Percentiles rank a stretch among this genome's conserved stretches.
Evolutionary conservation across 2,797 vertebrate genomes (phyloP).

Genomic region (Anas acuta): DNA sequence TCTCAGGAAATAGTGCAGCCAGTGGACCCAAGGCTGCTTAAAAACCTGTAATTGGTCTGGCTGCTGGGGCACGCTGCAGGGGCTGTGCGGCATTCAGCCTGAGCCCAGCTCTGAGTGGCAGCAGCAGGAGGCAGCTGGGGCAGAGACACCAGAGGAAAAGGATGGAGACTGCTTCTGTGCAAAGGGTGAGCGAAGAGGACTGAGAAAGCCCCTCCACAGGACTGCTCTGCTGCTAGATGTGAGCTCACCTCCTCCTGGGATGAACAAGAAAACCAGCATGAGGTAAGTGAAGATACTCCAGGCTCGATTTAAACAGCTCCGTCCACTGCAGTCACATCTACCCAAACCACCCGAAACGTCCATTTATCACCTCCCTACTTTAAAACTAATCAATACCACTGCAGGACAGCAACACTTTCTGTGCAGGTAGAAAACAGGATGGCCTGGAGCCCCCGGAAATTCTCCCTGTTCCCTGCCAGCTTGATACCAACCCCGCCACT

Average conservation of each 20-base stretch:
- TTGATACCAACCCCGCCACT: not conserved
- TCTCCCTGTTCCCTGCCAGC: not conserved
- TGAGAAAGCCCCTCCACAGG: not conserved
- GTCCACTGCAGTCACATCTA: conserved; percentile 18
- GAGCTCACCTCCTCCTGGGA: not conserved
- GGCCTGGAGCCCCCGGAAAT: conserved; percentile 5
- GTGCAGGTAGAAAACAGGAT: conserved; percentile 29
- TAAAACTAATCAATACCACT: conserved; percentile 47
- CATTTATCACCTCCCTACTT: conserved; percentile 56
- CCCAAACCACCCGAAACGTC: conserved; percentile 34
- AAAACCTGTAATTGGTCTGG: not conserved
- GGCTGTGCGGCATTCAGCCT: not conserved
- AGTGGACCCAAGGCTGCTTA: not conserved
- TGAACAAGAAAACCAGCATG: not conserved
- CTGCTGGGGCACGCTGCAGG: not conserved
- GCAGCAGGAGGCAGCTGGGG: not conserved
- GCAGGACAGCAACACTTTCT: conserved; percentile 1
- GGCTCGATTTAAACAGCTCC: not conserved
- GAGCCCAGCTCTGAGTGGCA: not conserved
- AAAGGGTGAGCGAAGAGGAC: not conserved
- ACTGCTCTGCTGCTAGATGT: fast-evolving
- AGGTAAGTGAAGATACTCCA: conserved; percentile 11
- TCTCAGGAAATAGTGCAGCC: not conserved
- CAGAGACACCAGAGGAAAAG: not conserved
- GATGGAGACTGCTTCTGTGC: not conserved